phyloP scores from a whole-genome alignment of 2,797 vertebrate species.

The Dicrostonyx torquatus region DNA sequence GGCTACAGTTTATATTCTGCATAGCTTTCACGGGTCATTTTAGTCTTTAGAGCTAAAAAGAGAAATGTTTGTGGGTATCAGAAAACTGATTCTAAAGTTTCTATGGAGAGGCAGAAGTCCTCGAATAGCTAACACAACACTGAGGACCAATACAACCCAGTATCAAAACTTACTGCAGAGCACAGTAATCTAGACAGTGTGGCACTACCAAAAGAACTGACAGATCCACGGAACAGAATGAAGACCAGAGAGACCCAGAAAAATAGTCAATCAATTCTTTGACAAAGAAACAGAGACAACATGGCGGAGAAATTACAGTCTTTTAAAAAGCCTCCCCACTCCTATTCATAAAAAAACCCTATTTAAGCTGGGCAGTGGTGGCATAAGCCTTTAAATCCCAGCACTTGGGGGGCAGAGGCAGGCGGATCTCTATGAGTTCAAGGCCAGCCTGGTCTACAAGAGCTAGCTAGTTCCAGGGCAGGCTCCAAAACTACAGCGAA shows the following conservation, averaged over 20 bases:
- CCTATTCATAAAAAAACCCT: not conserved
- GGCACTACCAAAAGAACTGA: not conserved
- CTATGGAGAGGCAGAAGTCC: not conserved
- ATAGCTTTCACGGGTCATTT: not conserved
- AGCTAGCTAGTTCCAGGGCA: too few relatives aligned
- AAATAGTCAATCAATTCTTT: not conserved
- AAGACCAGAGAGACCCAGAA: not conserved
- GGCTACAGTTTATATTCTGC: not conserved
- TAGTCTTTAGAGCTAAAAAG: not conserved
- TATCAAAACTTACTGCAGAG: not conserved
- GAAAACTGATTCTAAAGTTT: slow-evolving; percentile 35
- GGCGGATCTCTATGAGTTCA: too few relatives aligned
- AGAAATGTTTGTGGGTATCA: not conserved
- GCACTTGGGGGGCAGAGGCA: too few relatives aligned
- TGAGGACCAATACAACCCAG: not conserved
- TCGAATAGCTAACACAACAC: not conserved
- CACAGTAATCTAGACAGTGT: not conserved
- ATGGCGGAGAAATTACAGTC: not conserved
- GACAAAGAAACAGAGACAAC: not conserved
- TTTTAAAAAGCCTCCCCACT: not conserved
- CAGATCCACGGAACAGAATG: not conserved
- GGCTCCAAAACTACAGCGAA: too few relatives aligned
- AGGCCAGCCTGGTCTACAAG: too few relatives aligned
- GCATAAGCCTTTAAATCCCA: too few relatives aligned
- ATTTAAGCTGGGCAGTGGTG: not conserved